Percentiles rank a stretch among this genome's conserved stretches.
These are phyloP conservation scores for Rallus crepitans DNA, from an alignment of 2,797 vertebrate genomes.

Conservation along the genomic window DNA sequence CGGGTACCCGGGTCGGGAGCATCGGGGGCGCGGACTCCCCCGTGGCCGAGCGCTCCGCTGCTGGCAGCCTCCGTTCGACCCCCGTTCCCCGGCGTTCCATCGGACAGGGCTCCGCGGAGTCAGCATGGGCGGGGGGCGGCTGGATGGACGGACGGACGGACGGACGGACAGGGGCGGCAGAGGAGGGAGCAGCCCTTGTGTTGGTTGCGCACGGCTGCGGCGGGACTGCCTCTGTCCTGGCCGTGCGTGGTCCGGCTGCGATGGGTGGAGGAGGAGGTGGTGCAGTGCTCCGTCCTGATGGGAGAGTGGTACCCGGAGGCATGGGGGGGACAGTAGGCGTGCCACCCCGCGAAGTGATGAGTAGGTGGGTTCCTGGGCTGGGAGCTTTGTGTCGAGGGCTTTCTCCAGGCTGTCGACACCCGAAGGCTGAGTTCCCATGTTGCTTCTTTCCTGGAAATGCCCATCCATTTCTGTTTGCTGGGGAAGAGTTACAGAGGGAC, in stretches of 20 bases:
- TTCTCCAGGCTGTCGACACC: background rate
- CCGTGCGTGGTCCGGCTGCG: background rate
- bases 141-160: fast-evolving
- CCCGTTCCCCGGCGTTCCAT: background rate
- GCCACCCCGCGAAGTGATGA: background rate
- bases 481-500: background rate
- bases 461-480: background rate
- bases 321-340: background rate
- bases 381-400: background rate
- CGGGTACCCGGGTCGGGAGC: background rate
- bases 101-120: background rate
- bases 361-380: background rate
- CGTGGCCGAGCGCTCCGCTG: background rate
- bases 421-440: background rate
- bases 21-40: background rate
- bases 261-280: background rate
- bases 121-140: background rate
- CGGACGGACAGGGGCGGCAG: background rate
- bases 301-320: background rate
- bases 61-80: background rate
- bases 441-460: background rate
- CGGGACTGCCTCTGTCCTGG: background rate
- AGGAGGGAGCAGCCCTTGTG: background rate
- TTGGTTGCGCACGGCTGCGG: background rate
- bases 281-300: background rate